Base-by-base conservation (phyloP, 2,113 vertebrate genomes). In the Thamnophis sirtalis region DNA sequence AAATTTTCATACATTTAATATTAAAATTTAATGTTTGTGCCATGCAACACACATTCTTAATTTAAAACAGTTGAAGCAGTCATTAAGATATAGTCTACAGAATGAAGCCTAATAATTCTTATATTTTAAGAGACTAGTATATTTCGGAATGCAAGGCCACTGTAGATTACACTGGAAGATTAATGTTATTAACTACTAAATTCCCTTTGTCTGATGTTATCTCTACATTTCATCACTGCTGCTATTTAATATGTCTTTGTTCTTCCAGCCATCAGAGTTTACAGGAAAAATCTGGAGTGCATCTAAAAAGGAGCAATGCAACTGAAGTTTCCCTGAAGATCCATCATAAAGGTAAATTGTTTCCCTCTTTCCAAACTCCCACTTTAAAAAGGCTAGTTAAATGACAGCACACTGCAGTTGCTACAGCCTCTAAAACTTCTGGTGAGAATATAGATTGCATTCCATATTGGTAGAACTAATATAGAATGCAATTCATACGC, bases 221-320 rank as follows among this genome's bases (percentile, higher is more conserved):
- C 96, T 96, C 93, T 91, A 96, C 88, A 95, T 96, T 97, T 95
- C 95, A 97, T 97, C 96, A 96, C 91, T 95, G 95, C 94, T 94
- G 93, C 26, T 94, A 95, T 96, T 96, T 95, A 95, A 96, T 97
- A 96, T 95, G 89, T 93, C 96, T 97, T 97, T 97, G 96, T 97
- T 97, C 95, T 95, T 94, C 88, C 93, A 88, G 15, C 94, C 95
- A 97, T 97, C 92, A 91, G 53, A 92, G 93, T 91, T 97, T 97
- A 94, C 10, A 4, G 93, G 89, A 93, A 95, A 96, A 96, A 97
- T 95, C 96, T 97, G 96, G 96, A 96, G 11, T 90, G 93, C 95
- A 97, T 97, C 96, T 97, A 93, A 97, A 96, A 94, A 95, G 33
- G 95, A 97, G 96, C 21, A 92, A 93, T 95, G 96, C 87, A 93